Evolutionary conservation across 2,113 vertebrate genomes (phyloP), one percentile per base, ranked within the genome.

Genomic region (Rallus limicola): DNA sequence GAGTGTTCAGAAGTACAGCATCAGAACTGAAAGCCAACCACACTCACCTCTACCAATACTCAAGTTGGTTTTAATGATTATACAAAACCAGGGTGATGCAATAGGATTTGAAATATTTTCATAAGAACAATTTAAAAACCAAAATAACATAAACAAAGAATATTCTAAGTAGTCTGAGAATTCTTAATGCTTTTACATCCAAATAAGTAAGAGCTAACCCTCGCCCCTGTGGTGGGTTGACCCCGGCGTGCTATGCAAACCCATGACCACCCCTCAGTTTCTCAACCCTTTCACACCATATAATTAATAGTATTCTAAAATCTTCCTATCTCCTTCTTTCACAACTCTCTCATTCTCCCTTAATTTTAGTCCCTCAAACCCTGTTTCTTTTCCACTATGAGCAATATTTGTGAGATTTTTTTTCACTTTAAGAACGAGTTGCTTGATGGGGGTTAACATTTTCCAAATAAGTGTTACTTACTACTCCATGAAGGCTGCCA

Each of bases 401-500:
- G 58, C 13, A 48, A 11, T 52, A 21, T 72, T 77, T 20, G 36
- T 48, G 23, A 64, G 26, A 24, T 58, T 52, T 52, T 74, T 46
- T 82, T 64, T 18, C 69, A 63, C 33, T 85, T 74, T 62, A 28
- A 75, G 24, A 69, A n/a, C 36, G 52, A 60, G 9, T 40, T 46
- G 29, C 52, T 89, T 85, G n/a, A 69, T 0, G 0, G 3, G 10
- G 8, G 9, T 14, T 25, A 82, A 77, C 28, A 46, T 83, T 93
- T 90, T 77, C 58, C 60, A 94, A 70, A 16, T 65, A 86, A 87
- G 36, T 84, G 71, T 87, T 97, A 99, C 99, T 98, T 96, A 99
- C 99, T 99, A 86, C 99, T 99, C 99, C 99, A 99, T 5, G 99
- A 99, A 19, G 99, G 99, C 95, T 99, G 99, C 99, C 99, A 99